A percentile compares a stretch with the other conserved stretches of the same genome.
Conservation (phyloP, 2,888 invertebrate species). For the Sepiola atlantica region DNA sequence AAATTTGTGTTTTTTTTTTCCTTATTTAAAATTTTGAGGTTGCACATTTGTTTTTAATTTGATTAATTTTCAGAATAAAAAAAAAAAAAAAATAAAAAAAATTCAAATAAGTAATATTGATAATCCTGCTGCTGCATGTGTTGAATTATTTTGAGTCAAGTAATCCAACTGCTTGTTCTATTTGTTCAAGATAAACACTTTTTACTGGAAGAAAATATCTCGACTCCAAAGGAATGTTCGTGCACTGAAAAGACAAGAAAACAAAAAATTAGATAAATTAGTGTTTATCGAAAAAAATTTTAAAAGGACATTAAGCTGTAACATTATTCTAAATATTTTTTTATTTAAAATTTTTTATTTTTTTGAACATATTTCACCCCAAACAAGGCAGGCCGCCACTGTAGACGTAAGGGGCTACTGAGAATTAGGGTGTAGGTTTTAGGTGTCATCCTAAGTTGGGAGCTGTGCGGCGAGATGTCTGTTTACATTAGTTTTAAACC, state of each 20-base stretch:
- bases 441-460: too few relatives aligned
- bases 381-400: too few relatives aligned
- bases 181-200: slow-evolving; percentile 69
- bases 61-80: background rate
- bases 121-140: background rate
- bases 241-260: slow-evolving; percentile 68
- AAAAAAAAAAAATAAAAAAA: background rate
- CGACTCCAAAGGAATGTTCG: slow-evolving; percentile 63
- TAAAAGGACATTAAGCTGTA: too few relatives aligned
- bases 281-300: background rate
- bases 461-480: too few relatives aligned
- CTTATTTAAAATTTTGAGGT: background rate
- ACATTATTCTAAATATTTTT: too few relatives aligned
- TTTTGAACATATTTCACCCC: too few relatives aligned
- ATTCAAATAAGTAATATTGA: too few relatives aligned
- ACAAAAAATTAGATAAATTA: background rate
- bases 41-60: background rate
- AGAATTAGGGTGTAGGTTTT: too few relatives aligned
- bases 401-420: too few relatives aligned
- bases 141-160: slow-evolving; percentile 36
- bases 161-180: slow-evolving; percentile 66
- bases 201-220: slow-evolving; percentile 70
- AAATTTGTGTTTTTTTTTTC: background rate
- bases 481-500: too few relatives aligned
- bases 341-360: too few relatives aligned